phyloP scores from a whole-genome alignment of 1,140 invertebrate genomes.

The Drosophila mojavensis region DNA sequence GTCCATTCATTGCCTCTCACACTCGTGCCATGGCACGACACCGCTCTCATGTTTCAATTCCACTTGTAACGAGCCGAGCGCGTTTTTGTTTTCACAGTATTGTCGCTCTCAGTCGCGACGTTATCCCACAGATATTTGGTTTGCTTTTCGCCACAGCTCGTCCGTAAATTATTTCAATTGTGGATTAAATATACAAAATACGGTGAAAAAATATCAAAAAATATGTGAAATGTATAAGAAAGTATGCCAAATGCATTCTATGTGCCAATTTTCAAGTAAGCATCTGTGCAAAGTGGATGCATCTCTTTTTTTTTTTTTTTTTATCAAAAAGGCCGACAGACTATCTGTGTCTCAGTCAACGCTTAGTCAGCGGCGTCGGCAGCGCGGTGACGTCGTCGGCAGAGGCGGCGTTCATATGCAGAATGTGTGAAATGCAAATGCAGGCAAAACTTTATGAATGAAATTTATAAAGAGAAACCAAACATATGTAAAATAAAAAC shows the following conservation, averaged over 20 bases:
- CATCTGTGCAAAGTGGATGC: neutral
- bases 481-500: conserved; percentile 10
- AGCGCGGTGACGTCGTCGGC: conserved; percentile 39
- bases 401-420: conserved; percentile 36
- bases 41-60: conserved; percentile 61
- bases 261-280: conserved; percentile 43
- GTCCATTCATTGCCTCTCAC: conserved; percentile 53
- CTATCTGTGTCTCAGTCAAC: conserved; percentile 42
- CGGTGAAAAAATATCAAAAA: conserved; percentile 27
- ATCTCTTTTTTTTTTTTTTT: neutral
- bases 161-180: conserved; percentile 59
- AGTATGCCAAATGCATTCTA: conserved; percentile 16
- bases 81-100: conserved; percentile 37
- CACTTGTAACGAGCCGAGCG: conserved; percentile 57
- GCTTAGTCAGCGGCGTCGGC: conserved; percentile 43
- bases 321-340: conserved; percentile 27
- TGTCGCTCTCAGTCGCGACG: conserved; percentile 58
- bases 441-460: conserved; percentile 65
- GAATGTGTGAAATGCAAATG: conserved; percentile 54
- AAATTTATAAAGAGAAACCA: conserved; percentile 54
- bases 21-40: conserved; percentile 20
- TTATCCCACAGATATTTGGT: conserved; percentile 63
- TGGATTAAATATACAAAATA: conserved; percentile 35
- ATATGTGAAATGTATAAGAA: conserved; percentile 41
- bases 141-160: conserved; percentile 50